phyloP scores from a whole-genome alignment of 2,113 vertebrate species.

The Hyperoodon ampullatus region DNA sequence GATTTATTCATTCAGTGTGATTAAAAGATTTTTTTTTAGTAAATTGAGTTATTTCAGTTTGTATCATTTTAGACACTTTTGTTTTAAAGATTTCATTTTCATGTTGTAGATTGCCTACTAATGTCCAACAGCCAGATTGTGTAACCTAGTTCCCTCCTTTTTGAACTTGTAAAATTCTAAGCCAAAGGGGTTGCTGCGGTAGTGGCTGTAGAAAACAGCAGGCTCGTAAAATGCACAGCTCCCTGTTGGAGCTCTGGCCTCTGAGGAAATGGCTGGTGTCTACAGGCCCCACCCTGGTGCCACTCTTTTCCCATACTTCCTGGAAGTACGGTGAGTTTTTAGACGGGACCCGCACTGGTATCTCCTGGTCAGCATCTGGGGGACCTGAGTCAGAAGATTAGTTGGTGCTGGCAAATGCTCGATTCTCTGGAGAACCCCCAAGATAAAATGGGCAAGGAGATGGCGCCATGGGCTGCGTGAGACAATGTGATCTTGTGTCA shows the following conservation, averaged over 20 bases:
- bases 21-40: neutral
- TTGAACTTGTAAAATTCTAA: neutral
- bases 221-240: neutral
- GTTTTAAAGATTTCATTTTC: neutral
- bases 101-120: neutral
- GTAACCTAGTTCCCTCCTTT: neutral
- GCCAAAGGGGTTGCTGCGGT: neutral
- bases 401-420: neutral
- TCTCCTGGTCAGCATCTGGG: neutral
- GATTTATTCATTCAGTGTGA: neutral
- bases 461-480: rapidly evolving
- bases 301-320: neutral
- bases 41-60: neutral
- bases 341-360: rapidly evolving
- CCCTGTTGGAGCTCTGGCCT: neutral
- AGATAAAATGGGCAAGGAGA: rapidly evolving
- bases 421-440: neutral
- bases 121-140: neutral
- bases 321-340: neutral
- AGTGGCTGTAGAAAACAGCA: neutral
- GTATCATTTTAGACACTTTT: neutral
- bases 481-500: rapidly evolving
- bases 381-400: neutral
- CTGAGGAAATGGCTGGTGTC: neutral
- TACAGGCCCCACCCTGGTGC: neutral